A percentile compares a stretch with the other conserved stretches of the same genome.
phyloP scores from a whole-genome alignment of 2,113 vertebrate species.

The Crotophaga sulcirostris region DNA sequence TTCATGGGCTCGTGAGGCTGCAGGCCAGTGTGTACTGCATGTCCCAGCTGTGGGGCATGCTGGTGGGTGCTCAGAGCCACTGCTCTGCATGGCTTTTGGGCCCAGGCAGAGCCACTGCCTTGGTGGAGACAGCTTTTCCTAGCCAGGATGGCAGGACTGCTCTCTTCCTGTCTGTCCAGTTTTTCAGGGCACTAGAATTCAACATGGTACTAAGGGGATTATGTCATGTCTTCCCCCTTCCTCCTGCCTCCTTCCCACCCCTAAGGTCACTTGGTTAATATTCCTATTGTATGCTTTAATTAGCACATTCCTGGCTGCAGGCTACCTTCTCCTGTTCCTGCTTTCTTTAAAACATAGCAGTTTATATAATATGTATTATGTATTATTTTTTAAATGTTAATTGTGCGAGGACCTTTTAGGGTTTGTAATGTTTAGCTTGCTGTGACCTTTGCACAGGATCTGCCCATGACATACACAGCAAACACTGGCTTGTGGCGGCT shows the following conservation, averaged over 20 bases:
- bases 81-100: not conserved
- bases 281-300: constrained; percentile 25
- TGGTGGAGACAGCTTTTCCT: not conserved
- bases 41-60: fast-evolving
- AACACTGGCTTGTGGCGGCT: not conserved
- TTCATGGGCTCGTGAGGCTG: not conserved
- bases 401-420: not conserved
- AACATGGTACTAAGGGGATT: not conserved
- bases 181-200: not conserved
- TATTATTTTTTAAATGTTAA: not conserved
- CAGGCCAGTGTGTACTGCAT: not conserved
- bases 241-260: not conserved
- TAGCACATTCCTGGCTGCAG: not conserved
- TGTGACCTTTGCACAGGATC: not conserved
- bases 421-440: constrained; percentile 29
- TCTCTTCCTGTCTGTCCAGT: not conserved
- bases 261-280: constrained; percentile 24
- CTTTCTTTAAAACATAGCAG: not conserved
- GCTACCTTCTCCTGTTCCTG: not conserved
- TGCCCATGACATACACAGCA: not conserved
- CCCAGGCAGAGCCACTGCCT: not conserved
- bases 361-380: constrained; percentile 1
- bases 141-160: not conserved
- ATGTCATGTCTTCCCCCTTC: not conserved
- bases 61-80: not conserved